Evolutionary conservation across 2,888 invertebrate species (phyloP).

Genomic region (Rambutsinella grinnellia): DNA sequence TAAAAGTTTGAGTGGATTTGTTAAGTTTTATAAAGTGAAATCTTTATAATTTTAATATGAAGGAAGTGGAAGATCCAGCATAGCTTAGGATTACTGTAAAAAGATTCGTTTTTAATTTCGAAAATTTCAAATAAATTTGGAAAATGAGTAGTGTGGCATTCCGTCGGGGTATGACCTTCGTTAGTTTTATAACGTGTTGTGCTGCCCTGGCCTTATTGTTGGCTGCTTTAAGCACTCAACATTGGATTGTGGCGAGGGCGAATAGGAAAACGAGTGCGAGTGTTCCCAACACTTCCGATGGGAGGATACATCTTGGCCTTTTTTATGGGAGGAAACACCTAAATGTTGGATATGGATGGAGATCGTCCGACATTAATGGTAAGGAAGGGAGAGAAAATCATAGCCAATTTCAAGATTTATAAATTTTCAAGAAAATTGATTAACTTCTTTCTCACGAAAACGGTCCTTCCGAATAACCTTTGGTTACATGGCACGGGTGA

Average conservation of each 20-base stretch:
- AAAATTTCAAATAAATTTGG: background rate
- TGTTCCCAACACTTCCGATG: constrained; percentile 77
- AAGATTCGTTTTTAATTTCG: background rate
- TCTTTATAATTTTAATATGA: constrained; percentile 3
- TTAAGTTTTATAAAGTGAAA: too few species aligned
- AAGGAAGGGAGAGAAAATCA: too few species aligned
- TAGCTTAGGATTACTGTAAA: background rate
- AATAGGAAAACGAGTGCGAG: constrained; percentile 74
- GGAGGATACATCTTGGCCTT: constrained; percentile 85
- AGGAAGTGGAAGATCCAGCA: constrained; percentile 26
- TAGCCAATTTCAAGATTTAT: background rate
- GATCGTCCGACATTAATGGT: constrained; percentile 84
- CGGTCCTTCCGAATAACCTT: too few species aligned
- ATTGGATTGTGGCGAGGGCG: constrained; percentile 85
- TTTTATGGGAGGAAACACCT: constrained; percentile 88
- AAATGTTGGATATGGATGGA: constrained; percentile 85
- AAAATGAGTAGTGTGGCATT: constrained; percentile 69
- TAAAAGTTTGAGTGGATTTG: background rate
- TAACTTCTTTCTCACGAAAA: background rate
- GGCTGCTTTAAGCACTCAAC: constrained; percentile 85
- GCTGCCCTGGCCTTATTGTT: constrained; percentile 83
- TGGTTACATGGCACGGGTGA: too few species aligned
- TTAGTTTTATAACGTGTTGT: constrained; percentile 85
- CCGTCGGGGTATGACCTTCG: constrained; percentile 83
- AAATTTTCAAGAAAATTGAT: background rate